phyloP scores from a whole-genome alignment of 1,140 invertebrate genomes.

The Hermatobates lingyangjiaoensis region DNA sequence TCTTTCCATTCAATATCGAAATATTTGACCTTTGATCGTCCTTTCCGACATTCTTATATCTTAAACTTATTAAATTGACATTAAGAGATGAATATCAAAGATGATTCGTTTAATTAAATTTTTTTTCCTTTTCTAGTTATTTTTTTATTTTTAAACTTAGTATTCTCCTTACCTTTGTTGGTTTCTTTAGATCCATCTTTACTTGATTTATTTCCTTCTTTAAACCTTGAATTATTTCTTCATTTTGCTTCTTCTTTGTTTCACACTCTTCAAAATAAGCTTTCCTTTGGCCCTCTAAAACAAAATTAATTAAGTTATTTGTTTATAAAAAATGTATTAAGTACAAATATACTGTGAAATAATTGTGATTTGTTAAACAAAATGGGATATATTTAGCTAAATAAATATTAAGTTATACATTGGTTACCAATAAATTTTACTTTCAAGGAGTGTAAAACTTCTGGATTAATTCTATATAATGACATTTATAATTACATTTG shows the following conservation, averaged over 20 bases:
- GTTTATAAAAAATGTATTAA: background rate
- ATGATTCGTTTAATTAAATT: background rate
- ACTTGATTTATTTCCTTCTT: slow-evolving; percentile 51
- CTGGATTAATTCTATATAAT: background rate
- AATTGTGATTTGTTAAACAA: no score
- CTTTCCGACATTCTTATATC: background rate
- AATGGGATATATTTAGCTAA: no score
- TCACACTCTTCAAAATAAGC: slow-evolving; percentile 61
- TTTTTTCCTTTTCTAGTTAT: background rate
- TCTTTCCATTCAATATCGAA: background rate
- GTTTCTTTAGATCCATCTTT: slow-evolving; percentile 34
- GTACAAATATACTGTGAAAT: background rate
- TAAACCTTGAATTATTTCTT: slow-evolving; percentile 42
- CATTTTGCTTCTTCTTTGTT: slow-evolving; percentile 45
- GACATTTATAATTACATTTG: no score
- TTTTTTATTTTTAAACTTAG: background rate
- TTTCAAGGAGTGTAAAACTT: background rate
- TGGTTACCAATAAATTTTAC: background rate
- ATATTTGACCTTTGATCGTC: background rate
- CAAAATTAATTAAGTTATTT: background rate
- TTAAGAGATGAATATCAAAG: background rate
- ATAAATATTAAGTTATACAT: background rate
- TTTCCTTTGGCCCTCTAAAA: slow-evolving; percentile 59
- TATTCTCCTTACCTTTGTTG: slow-evolving; percentile 30
- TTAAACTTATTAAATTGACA: background rate